Evolutionary conservation across 2,797 vertebrate genomes (phyloP).

Genomic region (Hypotaenidia okinawae): DNA sequence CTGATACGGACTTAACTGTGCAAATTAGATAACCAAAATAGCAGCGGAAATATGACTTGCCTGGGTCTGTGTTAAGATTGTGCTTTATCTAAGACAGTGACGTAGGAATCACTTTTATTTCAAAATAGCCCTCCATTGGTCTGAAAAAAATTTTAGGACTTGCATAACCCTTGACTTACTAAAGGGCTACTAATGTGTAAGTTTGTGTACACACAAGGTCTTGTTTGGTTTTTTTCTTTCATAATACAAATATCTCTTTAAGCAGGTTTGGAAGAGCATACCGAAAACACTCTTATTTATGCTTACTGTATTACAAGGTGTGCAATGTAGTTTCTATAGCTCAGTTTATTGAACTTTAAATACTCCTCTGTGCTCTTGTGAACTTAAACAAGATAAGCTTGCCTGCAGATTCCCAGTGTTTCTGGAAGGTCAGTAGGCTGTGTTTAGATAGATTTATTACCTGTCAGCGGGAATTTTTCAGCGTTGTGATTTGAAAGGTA

Average conservation of each 20-base stretch:
- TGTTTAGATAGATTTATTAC: neutral
- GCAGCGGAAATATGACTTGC: constrained; percentile 11
- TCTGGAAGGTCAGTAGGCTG: neutral
- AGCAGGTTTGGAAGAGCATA: neutral
- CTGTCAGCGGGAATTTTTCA: neutral
- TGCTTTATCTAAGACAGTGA: neutral
- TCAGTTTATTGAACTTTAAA: neutral
- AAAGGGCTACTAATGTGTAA: neutral
- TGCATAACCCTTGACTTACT: neutral
- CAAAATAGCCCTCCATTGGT: neutral
- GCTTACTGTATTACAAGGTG: neutral
- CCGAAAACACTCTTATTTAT: neutral
- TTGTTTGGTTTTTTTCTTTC: neutral
- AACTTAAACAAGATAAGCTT: constrained; percentile 4
- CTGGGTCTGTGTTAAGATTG: constrained; percentile 3
- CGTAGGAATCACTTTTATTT: neutral
- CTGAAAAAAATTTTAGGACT: neutral
- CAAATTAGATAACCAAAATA: constrained; percentile 12
- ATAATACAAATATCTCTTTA: neutral
- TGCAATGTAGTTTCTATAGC: neutral
- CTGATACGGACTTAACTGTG: constrained; percentile 10
- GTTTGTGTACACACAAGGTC: neutral
- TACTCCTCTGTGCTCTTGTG: neutral
- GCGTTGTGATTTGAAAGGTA: neutral
- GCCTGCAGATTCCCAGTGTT: neutral